These are phyloP conservation scores for Agonopterix arenella DNA, from an alignment of 2,888 invertebrate species.

Conservation along the genomic window DNA sequence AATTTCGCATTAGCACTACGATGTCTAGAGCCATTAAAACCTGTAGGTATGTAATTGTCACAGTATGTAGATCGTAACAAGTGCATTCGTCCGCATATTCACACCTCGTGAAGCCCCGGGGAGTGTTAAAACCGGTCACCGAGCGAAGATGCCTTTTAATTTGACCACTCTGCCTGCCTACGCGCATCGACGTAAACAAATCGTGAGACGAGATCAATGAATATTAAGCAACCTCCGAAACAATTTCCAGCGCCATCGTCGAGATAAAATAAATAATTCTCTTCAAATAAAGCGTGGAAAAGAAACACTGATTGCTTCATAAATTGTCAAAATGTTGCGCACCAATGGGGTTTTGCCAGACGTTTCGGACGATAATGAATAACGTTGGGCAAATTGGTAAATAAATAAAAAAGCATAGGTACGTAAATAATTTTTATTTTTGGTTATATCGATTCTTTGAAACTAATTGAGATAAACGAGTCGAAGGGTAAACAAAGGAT, in stretches of 20 bases:
- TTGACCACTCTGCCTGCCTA: conserved; percentile 41
- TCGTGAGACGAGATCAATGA: conserved; percentile 65
- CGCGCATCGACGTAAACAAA: conserved; percentile 59
- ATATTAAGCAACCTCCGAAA: conserved; percentile 67
- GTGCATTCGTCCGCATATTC: conserved; percentile 47
- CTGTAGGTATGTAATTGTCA: conserved; percentile 34
- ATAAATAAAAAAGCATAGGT: conserved; percentile 39
- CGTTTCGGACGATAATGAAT: conserved; percentile 48
- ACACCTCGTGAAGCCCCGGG: conserved; percentile 61
- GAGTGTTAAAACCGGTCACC: conserved; percentile 45
- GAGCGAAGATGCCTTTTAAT: conserved; percentile 33
- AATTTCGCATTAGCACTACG: conserved; percentile 7
- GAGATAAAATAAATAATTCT: conserved; percentile 62
- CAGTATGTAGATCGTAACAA: conserved; percentile 40
- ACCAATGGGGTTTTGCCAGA: conserved; percentile 44
- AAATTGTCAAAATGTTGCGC: conserved; percentile 60
- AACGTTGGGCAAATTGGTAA: conserved; percentile 51
- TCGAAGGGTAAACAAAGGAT: too few species aligned
- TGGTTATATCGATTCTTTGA: conserved; percentile 36
- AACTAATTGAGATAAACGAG: conserved; percentile 44
- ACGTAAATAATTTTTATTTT: conserved; percentile 22
- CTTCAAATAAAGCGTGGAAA: conserved; percentile 55
- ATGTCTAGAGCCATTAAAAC: conserved; percentile 10
- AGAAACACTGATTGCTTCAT: conserved; percentile 67
- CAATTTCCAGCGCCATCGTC: conserved; percentile 55